phyloP scores from a whole-genome alignment of 2,113 vertebrate genomes.

The Strigops habroptila region DNA sequence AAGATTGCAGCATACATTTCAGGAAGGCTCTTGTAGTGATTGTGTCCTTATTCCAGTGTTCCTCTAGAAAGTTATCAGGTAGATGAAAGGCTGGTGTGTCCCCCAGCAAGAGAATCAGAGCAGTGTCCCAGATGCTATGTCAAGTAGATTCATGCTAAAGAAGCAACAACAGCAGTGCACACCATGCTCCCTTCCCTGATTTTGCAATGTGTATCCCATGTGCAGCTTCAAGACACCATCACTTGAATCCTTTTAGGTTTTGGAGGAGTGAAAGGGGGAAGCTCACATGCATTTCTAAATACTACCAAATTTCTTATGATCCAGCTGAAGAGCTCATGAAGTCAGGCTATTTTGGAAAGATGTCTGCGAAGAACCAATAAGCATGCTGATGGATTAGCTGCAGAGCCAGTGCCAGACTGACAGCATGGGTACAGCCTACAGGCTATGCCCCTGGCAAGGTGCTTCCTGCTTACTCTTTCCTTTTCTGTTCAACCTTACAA shows the following conservation, averaged over 20 bases:
- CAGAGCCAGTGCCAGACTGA: neutral
- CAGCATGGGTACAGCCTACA: neutral
- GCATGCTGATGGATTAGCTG: neutral
- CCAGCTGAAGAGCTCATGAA: neutral
- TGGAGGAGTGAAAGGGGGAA: neutral
- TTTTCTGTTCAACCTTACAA: neutral
- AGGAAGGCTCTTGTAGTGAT: neutral
- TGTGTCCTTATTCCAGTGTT: neutral
- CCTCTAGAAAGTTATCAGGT: neutral
- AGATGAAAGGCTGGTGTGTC: neutral
- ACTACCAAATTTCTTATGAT: neutral
- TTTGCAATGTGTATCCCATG: fast-evolving
- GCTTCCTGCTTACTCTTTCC: neutral
- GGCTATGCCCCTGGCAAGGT: neutral
- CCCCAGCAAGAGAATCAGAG: neutral
- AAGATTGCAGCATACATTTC: neutral
- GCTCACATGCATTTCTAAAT: neutral
- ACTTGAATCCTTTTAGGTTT: neutral
- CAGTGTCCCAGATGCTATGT: neutral
- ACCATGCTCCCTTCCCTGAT: neutral
- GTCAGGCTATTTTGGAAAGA: neutral
- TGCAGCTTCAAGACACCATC: neutral
- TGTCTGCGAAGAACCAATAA: neutral
- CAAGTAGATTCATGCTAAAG: neutral
- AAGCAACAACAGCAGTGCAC: fast-evolving